Conservation (phyloP, 1,140 invertebrate genomes). For the Ceratoteleas bidentatus region DNA sequence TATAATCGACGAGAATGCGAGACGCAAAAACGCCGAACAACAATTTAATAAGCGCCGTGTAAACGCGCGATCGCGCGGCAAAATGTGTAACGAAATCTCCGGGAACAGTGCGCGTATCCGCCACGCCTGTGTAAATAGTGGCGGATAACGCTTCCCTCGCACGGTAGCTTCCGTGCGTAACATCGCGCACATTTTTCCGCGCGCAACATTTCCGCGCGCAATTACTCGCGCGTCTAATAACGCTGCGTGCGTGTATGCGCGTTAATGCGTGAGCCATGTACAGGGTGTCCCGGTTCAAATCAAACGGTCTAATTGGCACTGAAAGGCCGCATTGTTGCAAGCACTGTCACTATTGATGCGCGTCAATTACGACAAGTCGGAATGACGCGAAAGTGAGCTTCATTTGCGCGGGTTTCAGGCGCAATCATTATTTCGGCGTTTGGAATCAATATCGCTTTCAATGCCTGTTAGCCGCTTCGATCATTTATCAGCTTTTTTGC, state of each 20-base stretch:
- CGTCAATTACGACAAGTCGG: too few relatives aligned
- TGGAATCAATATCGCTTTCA: too few relatives aligned
- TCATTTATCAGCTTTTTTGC: too few relatives aligned
- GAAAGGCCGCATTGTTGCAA: not conserved
- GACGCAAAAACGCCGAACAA: constrained; percentile 50
- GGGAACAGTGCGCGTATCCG: constrained; percentile 48
- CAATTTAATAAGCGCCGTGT: constrained; percentile 57
- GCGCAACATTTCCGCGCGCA: constrained; percentile 66
- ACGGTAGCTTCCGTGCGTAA: constrained; percentile 66
- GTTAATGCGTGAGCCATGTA: constrained; percentile 47
- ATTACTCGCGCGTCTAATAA: constrained; percentile 67
- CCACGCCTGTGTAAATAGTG: constrained; percentile 64
- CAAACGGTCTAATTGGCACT: not conserved
- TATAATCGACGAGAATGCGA: too few relatives aligned
- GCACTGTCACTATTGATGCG: too few relatives aligned
- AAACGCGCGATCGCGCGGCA: constrained; percentile 43
- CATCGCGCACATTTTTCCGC: constrained; percentile 66
- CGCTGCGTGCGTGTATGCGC: constrained; percentile 49
- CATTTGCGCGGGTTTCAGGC: too few relatives aligned
- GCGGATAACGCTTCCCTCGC: constrained; percentile 62
- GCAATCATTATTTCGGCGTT: too few relatives aligned
- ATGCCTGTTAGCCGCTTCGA: too few relatives aligned
- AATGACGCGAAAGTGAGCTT: too few relatives aligned
- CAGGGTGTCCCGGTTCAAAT: constrained; percentile 36
- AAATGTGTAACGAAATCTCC: constrained; percentile 59